Evolutionary conservation across 2,113 vertebrate genomes (phyloP), one percentile per base, ranked within the genome.

Genomic region (Larimichthys crocea): DNA sequence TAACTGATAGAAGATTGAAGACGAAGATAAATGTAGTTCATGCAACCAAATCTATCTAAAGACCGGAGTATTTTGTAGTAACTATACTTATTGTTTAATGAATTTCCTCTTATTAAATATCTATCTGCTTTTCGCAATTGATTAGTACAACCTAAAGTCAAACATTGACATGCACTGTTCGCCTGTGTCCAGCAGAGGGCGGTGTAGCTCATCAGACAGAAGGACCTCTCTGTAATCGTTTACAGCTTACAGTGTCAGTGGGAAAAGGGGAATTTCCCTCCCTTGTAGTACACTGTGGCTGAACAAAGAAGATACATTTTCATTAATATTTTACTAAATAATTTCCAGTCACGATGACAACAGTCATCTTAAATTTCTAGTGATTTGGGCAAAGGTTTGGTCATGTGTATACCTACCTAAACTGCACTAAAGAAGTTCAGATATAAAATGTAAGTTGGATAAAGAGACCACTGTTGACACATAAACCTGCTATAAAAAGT

Each of bases 171-270:
- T 17, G 60, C 14, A 73, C 5, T 11, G 35, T 5, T 15, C 55
- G 5, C 2, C 9, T 52, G 1, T 31, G 42, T 57, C 87, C 88
- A 89, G 22, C 62, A 87, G 90, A 79, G 64, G 61, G 60, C 1
- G 48, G 20, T 77, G 66, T 86, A 14, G 40, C 14, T 12, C 6
- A 44, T 63, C 44, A 62, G 0, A 46, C 22, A 48, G 1, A n/a
- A 15, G 52, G 11, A 1, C 31, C 1, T 44, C 11, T 16, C 17
- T 11, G 10, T n/a, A 4, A 5, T 22, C 24, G 7, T 49, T 29
- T 29, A 2, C 56, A 31, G 35, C 2, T 12, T 15, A 20, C 52
- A 50, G n/a, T 7, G 10, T 40, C 35, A 22, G 1, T 49, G 53
- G 12, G 14, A 29, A 19, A 20, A 40, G 22, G 49, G 50, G 44